These are phyloP conservation scores for Odontamblyopus rebecca DNA, from an alignment of 2,797 vertebrate genomes.

Conservation along the genomic window DNA sequence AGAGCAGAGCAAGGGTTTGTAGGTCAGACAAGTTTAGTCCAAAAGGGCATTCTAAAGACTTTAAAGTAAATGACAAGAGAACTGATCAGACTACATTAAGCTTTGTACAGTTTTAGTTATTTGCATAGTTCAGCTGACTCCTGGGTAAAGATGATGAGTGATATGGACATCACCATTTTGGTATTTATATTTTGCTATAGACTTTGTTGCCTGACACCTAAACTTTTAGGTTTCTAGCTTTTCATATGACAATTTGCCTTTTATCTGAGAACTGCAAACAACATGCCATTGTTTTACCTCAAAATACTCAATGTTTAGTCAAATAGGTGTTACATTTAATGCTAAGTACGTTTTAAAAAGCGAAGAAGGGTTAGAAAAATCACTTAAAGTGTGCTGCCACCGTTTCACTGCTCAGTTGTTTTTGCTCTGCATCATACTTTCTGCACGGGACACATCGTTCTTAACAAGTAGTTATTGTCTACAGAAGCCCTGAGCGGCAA, in stretches of 20 bases:
- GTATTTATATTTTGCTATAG: neutral
- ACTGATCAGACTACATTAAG: neutral
- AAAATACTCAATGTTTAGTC: neutral
- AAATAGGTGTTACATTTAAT: no score
- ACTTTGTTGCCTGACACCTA: neutral
- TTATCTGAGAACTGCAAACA: neutral
- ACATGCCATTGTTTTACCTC: neutral
- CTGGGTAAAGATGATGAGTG: neutral
- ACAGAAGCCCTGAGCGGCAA: no score
- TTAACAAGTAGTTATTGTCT: no score
- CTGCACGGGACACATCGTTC: neutral
- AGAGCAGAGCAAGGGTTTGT: slow-evolving; percentile 23
- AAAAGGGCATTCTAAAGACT: neutral
- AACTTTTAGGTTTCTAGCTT: no score
- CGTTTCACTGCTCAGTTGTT: neutral
- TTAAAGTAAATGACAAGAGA: neutral
- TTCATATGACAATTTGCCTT: no score
- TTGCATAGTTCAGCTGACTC: neutral
- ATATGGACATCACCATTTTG: neutral
- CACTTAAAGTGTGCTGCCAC: neutral
- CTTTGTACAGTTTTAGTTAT: neutral
- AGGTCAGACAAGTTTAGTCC: neutral
- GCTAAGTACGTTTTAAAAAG: no score
- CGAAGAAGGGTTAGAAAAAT: no score
- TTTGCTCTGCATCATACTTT: neutral